These are phyloP conservation scores for Listronotus bonariensis DNA, from an alignment of 1,140 invertebrate species.

Conservation along the genomic window DNA sequence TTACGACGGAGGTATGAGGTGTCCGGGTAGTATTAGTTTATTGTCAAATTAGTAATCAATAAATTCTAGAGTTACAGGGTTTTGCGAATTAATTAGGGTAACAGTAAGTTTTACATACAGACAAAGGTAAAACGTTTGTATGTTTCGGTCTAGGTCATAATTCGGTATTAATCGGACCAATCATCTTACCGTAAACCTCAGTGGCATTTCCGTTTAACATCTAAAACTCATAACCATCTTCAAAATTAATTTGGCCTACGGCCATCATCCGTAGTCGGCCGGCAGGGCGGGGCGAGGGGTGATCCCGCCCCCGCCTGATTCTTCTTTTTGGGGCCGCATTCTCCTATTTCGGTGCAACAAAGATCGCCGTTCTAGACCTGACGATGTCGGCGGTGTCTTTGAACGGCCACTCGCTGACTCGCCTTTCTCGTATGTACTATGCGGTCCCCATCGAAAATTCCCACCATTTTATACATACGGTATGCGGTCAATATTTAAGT, in stretches of 20 bases:
- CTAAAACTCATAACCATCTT: slow-evolving; percentile 17
- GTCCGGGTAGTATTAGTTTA: too few relatives aligned
- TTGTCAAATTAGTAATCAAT: too few relatives aligned
- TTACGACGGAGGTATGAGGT: too few relatives aligned
- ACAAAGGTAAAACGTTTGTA: too few relatives aligned
- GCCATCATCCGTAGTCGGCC: slow-evolving; percentile 17
- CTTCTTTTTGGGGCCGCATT: slow-evolving; percentile 40
- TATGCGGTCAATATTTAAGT: too few relatives aligned
- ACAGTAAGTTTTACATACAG: too few relatives aligned
- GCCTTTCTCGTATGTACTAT: slow-evolving; percentile 18
- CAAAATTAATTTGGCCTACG: slow-evolving; percentile 15
- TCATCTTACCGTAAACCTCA: too few relatives aligned
- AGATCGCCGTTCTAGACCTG: slow-evolving; percentile 28
- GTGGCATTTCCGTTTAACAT: neutral
- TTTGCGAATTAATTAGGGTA: too few relatives aligned
- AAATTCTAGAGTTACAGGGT: too few relatives aligned
- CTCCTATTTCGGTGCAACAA: slow-evolving; percentile 45
- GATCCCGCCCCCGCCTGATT: slow-evolving; percentile 39
- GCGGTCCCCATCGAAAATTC: slow-evolving; percentile 19
- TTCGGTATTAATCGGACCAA: too few relatives aligned
- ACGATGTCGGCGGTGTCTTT: slow-evolving; percentile 36
- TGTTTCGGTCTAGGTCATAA: too few relatives aligned
- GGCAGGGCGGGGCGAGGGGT: slow-evolving; percentile 38
- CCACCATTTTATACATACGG: too few relatives aligned
- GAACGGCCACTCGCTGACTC: slow-evolving; percentile 33